Percentiles rank a stretch among this genome's conserved stretches.
phyloP scores from a whole-genome alignment of 2,113 vertebrate species.

The Entosphenus tridentatus region DNA sequence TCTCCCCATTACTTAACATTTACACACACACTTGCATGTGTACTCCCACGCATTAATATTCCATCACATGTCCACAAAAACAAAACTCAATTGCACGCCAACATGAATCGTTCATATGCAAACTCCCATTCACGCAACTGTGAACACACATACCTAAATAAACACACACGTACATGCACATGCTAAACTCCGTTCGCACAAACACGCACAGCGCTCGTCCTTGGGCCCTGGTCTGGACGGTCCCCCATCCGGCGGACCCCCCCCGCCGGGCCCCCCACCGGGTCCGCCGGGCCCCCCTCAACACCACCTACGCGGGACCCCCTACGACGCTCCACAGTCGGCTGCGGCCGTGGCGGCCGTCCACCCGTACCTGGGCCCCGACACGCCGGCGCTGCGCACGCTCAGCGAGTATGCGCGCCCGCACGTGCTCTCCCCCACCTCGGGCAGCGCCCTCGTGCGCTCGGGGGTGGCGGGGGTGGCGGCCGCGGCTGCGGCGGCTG shows the following conservation, averaged over 20 bases:
- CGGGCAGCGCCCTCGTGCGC: conserved; percentile 56
- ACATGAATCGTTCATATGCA: no score
- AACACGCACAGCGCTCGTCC: no score
- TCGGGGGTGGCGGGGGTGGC: conserved; percentile 44
- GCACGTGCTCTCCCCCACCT: conserved; percentile 73
- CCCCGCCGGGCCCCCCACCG: conserved; percentile 62
- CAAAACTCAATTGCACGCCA: no score
- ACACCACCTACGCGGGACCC: conserved; percentile 43
- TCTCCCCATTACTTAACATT: no score
- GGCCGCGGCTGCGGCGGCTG: conserved; percentile 25
- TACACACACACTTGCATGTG: no score
- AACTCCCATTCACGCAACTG: no score
- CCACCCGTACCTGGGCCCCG: conserved; percentile 72
- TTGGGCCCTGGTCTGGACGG: conserved; percentile 52
- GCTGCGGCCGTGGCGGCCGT: conserved; percentile 61
- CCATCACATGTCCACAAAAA: no score
- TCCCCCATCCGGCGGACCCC: conserved; percentile 41
- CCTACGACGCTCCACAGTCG: conserved; percentile 55
- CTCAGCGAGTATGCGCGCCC: conserved; percentile 88
- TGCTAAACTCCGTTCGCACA: no score
- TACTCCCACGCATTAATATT: no score
- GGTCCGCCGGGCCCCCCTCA: conserved; percentile 46
- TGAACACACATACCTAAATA: no score
- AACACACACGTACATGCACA: no score
- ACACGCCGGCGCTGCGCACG: conserved; percentile 79